Evolutionary conservation across 2,797 vertebrate genomes (phyloP).

Genomic region (Oryzias dopingdopingensis): DNA sequence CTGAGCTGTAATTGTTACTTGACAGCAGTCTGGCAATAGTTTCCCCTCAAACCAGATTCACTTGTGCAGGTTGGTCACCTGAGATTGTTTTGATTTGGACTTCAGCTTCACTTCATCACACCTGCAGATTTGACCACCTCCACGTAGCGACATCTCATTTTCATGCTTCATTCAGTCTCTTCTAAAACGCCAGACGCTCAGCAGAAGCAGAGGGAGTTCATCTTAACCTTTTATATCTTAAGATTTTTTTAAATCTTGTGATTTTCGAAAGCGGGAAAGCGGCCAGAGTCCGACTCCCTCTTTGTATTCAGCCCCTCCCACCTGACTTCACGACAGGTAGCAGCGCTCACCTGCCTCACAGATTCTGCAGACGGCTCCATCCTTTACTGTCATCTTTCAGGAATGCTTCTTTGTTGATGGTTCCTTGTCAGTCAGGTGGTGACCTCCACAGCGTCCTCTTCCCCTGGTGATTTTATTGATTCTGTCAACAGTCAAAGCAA

Average conservation of each 20-base stretch:
- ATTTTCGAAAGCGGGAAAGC: slow-evolving; percentile 8
- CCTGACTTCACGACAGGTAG: slow-evolving; percentile 52
- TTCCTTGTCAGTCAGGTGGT: slow-evolving; percentile 10
- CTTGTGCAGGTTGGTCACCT: background rate
- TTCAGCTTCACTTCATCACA: slow-evolving; percentile 10
- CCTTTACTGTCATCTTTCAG: slow-evolving; percentile 19
- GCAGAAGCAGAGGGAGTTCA: too few relatives aligned
- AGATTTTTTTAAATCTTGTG: too few relatives aligned
- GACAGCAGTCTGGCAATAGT: too few relatives aligned
- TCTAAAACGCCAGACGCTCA: background rate
- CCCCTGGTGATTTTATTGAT: slow-evolving; percentile 48
- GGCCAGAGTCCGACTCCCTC: slow-evolving; percentile 1
- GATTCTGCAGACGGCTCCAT: background rate
- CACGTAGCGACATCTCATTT: slow-evolving; percentile 23
- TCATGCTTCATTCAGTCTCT: slow-evolving; percentile 6
- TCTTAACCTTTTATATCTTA: too few relatives aligned
- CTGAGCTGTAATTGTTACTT: too few relatives aligned
- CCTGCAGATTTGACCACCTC: slow-evolving; percentile 27
- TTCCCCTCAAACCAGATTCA: too few relatives aligned
- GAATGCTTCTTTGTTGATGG: slow-evolving; percentile 12
- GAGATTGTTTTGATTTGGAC: background rate
- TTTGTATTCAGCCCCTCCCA: slow-evolving; percentile 48
- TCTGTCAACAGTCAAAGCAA: slow-evolving; percentile 35
- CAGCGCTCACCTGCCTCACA: background rate
- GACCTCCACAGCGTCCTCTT: slow-evolving; percentile 11